Conservation (phyloP, 2,113 vertebrate genomes). For the Coreoperca whiteheadi region DNA sequence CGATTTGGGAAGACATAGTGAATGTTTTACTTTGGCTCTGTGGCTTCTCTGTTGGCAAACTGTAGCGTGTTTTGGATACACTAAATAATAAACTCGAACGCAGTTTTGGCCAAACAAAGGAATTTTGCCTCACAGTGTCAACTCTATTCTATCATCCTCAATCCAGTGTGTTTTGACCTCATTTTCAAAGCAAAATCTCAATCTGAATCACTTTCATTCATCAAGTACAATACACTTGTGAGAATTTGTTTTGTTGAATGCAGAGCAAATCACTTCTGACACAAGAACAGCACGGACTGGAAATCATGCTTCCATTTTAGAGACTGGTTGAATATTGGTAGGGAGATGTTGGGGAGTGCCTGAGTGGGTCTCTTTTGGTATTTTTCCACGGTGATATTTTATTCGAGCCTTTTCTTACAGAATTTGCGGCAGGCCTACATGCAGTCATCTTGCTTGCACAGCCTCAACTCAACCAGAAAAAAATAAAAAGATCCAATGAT, state of each 20-base stretch:
- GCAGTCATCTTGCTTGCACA: not conserved
- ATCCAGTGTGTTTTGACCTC: not conserved
- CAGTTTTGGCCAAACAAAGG: slow-evolving; percentile 7
- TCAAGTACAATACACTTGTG: not conserved
- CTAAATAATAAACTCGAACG: slow-evolving; percentile 10
- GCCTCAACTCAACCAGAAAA: not conserved
- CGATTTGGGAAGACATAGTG: not conserved
- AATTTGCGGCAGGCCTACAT: not conserved
- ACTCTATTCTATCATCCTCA: not conserved
- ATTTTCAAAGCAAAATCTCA: not conserved
- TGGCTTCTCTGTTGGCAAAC: slow-evolving; percentile 5
- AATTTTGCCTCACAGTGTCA: not conserved
- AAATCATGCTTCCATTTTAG: not conserved
- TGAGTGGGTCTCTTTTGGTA: not conserved
- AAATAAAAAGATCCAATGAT: not conserved
- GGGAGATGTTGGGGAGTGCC: not conserved
- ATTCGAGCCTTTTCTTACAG: not conserved
- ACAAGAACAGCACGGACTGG: not conserved
- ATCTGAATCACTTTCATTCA: not conserved
- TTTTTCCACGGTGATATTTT: not conserved
- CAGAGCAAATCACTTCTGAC: not conserved
- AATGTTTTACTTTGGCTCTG: slow-evolving; percentile 20
- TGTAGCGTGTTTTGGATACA: slow-evolving; percentile 1
- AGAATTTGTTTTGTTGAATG: not conserved
- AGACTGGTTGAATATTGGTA: not conserved